Percentiles rank a stretch among this genome's conserved stretches.
Evolutionary conservation across 2,113 vertebrate genomes (phyloP).

Genomic region (Nyctereutes procyonoides): DNA sequence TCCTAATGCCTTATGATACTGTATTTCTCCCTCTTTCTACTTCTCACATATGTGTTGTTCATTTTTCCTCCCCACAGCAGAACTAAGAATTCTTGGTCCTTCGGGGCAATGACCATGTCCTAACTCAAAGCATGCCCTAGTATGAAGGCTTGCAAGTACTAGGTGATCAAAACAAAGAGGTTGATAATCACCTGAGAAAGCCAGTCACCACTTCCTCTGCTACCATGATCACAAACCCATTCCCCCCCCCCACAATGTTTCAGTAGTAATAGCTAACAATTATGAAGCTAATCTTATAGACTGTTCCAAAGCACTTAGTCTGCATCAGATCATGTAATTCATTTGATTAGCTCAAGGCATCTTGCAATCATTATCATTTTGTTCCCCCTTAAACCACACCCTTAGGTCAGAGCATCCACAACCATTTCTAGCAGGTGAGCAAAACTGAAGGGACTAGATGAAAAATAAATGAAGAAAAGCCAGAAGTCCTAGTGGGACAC

Average conservation of each 20-base stretch:
- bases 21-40: not conserved
- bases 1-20: not conserved
- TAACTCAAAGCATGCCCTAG: not conserved
- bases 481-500: not conserved
- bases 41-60: not conserved
- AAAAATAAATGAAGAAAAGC: not conserved
- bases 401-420: not conserved
- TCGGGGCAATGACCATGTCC: not conserved
- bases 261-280: not conserved
- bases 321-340: not conserved
- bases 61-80: not conserved
- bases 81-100: not conserved
- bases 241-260: not conserved
- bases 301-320: not conserved
- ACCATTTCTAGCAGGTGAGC: not conserved
- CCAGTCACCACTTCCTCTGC: not conserved
- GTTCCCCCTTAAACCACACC: not conserved
- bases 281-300: not conserved
- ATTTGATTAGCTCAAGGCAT: not conserved
- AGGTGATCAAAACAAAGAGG: constrained; percentile 4
- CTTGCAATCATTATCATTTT: not conserved
- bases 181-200: not conserved
- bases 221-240: not conserved
- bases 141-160: not conserved
- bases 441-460: not conserved